Conservation (phyloP, 1,140 invertebrate species). For the Sycophila sp. region DNA sequence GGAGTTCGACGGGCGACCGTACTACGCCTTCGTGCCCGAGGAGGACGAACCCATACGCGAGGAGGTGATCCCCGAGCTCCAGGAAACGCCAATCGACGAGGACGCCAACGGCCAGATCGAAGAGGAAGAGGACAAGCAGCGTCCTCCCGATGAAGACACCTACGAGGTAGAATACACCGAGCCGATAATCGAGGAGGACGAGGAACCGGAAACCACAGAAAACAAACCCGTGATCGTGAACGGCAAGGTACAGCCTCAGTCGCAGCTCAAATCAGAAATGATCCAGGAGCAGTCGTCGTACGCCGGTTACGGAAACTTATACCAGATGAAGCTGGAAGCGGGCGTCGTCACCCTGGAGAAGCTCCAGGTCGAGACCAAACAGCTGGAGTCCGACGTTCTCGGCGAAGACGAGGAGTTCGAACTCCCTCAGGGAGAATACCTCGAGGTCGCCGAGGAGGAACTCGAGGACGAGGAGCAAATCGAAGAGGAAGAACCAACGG, state of each 20-base stretch:
- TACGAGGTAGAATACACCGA: slow-evolving; percentile 26
- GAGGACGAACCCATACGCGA: slow-evolving; percentile 51
- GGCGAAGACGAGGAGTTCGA: neutral
- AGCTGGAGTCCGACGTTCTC: neutral
- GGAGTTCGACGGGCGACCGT: slow-evolving; percentile 63
- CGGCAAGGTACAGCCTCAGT: neutral
- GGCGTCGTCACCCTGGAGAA: slow-evolving; percentile 40
- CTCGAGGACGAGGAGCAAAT: neutral
- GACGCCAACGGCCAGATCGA: neutral
- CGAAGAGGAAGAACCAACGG: slow-evolving; percentile 4
- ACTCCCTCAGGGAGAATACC: neutral
- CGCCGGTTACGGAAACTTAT: slow-evolving; percentile 15
- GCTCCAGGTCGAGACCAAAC: slow-evolving; percentile 39
- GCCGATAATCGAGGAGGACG: slow-evolving; percentile 32
- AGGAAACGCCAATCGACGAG: neutral
- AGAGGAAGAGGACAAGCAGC: neutral
- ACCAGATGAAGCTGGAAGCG: slow-evolving; percentile 42
- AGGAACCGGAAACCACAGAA: neutral
- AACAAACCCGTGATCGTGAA: slow-evolving; percentile 19
- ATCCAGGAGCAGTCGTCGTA: neutral
- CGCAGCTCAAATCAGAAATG: slow-evolving; percentile 9
- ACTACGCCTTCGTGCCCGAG: slow-evolving; percentile 64
- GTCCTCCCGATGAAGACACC: too few relatives aligned
- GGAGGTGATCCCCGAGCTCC: slow-evolving; percentile 50
- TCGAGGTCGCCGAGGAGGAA: neutral